These are phyloP conservation scores for Trypoxylon attenuatum DNA, from an alignment of 2,888 invertebrate genomes.

Conservation along the genomic window DNA sequence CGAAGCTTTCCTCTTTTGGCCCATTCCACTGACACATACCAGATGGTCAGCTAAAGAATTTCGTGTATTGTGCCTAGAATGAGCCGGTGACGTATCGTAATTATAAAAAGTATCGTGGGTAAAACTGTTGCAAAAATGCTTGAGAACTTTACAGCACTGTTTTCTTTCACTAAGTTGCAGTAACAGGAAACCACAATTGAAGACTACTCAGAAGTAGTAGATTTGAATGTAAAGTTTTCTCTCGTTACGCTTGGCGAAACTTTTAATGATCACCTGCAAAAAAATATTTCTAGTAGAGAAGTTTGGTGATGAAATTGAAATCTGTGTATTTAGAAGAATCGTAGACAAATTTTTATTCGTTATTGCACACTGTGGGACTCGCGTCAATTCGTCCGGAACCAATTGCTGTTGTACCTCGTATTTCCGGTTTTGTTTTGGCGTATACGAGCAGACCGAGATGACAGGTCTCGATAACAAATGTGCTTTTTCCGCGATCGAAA, in stretches of 20 bases:
- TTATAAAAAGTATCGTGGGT: too few species aligned
- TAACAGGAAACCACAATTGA: constrained; percentile 16
- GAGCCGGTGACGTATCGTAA: too few species aligned
- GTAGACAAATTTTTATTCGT: too few species aligned
- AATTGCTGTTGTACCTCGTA: background rate
- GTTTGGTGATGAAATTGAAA: too few species aligned
- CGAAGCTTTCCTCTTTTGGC: constrained; percentile 6
- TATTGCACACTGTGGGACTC: too few species aligned
- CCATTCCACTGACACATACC: constrained; percentile 18
- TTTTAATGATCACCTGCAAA: constrained; percentile 21
- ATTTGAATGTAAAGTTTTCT: background rate
- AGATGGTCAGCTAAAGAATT: constrained; percentile 48
- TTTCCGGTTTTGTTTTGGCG: background rate
- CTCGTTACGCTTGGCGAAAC: constrained; percentile 2
- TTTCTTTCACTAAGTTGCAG: background rate
- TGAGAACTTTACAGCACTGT: background rate
- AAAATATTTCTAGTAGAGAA: too few species aligned
- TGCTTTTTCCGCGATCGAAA: background rate
- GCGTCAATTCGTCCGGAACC: background rate
- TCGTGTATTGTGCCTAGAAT: too few species aligned
- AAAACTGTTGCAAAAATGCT: background rate
- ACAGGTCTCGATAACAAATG: background rate
- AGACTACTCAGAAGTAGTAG: background rate
- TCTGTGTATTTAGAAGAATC: too few species aligned
- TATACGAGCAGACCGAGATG: background rate